Conservation (phyloP, 2,797 vertebrate genomes). For the Pseudochirops corinnae region DNA sequence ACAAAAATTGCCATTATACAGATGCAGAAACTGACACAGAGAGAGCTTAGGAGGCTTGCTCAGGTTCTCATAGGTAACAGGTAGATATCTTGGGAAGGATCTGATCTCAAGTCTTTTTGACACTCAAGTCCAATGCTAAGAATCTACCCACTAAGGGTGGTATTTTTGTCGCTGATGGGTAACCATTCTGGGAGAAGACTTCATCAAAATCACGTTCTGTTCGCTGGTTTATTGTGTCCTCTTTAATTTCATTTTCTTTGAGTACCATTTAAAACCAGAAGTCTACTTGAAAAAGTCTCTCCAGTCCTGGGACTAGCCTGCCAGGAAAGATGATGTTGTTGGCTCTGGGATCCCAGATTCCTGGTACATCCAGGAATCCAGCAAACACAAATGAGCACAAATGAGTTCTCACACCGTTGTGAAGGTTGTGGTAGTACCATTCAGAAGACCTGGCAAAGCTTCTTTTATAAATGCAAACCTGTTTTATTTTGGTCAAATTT, state of each 20-base stretch:
- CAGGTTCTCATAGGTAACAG: not conserved
- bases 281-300: conserved; percentile 24
- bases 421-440: not conserved
- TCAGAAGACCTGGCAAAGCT: not conserved
- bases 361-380: conserved; percentile 26
- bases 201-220: not conserved
- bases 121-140: not conserved
- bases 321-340: not conserved
- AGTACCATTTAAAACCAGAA: conserved; percentile 22
- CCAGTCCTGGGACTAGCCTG: not conserved
- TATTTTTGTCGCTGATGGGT: not conserved
- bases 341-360: not conserved
- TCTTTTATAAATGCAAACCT: not conserved
- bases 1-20: not conserved
- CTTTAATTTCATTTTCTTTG: not conserved
- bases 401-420: not conserved
- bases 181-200: not conserved
- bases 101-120: not conserved
- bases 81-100: not conserved
- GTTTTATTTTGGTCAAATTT: not conserved
- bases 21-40: not conserved
- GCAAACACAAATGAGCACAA: not conserved
- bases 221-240: not conserved
- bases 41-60: not conserved
- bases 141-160: not conserved